Conservation (phyloP, 1,140 invertebrate genomes). For the Hylaeus volcanicus region DNA sequence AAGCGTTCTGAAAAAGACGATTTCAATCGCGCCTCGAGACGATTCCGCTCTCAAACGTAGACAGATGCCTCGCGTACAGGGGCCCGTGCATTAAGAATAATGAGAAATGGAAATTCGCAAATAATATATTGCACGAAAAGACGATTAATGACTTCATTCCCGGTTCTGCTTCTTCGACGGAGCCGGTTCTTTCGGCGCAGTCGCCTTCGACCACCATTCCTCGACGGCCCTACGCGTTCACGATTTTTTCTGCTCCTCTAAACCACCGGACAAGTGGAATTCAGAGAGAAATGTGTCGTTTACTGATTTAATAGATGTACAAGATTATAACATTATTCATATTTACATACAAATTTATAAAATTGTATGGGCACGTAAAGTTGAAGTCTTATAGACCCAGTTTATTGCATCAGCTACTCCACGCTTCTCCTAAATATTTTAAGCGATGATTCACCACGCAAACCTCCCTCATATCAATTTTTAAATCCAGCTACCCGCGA, state of each 20-base stretch:
- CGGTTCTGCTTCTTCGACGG: slow-evolving; percentile 18
- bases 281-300: too few species aligned
- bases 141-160: slow-evolving; percentile 70
- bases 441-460: too few species aligned
- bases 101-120: slow-evolving; percentile 56
- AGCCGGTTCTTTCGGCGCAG: slow-evolving; percentile 50
- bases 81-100: slow-evolving; percentile 38
- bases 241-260: slow-evolving; percentile 4
- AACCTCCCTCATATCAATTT: too few species aligned
- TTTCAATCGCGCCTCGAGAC: background rate
- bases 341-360: too few species aligned
- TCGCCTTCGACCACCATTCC: slow-evolving; percentile 16
- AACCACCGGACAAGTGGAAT: background rate
- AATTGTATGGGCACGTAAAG: too few species aligned
- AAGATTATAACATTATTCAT: too few species aligned
- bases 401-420: too few species aligned
- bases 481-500: too few species aligned
- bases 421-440: too few species aligned
- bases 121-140: slow-evolving; percentile 43
- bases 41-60: slow-evolving; percentile 20
- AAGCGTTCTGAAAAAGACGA: background rate
- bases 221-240: background rate
- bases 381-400: too few species aligned
- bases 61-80: slow-evolving; percentile 9
- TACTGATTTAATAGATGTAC: too few species aligned